These are phyloP conservation scores for Muscicapa striata DNA, from an alignment of 2,797 vertebrate genomes.

Conservation along the genomic window DNA sequence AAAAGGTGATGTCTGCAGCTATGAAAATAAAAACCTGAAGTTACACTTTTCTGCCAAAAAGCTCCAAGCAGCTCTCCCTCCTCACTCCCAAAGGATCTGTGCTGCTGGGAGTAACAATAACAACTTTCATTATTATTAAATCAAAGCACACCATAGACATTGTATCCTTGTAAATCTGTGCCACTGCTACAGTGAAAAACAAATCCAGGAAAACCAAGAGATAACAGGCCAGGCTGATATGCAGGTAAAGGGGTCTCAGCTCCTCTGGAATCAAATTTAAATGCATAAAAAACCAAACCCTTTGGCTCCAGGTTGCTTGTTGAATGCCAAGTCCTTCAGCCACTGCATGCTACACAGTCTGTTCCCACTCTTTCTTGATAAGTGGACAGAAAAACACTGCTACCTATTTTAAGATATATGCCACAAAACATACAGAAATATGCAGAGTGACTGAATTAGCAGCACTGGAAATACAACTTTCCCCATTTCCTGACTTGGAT, in stretches of 20 bases:
- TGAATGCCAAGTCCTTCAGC: background rate
- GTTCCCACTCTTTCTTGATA: background rate
- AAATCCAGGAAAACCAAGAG: background rate
- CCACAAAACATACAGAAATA: background rate
- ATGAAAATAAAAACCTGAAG: background rate
- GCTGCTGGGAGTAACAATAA: background rate
- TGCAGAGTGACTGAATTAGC: background rate
- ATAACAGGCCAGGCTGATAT: rapidly evolving
- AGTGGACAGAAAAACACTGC: background rate
- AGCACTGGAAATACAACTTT: background rate
- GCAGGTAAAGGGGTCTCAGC: background rate
- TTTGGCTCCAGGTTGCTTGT: background rate
- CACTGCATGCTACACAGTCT: background rate
- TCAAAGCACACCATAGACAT: background rate
- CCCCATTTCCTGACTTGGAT: background rate
- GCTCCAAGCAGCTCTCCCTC: background rate
- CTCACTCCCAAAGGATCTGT: background rate
- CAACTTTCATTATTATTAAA: background rate
- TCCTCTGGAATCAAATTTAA: background rate
- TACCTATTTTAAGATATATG: background rate
- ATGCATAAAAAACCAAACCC: background rate
- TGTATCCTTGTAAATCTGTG: background rate
- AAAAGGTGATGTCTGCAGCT: background rate
- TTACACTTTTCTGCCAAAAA: background rate
- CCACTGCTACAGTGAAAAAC: background rate